phyloP scores from a whole-genome alignment of 2,113 vertebrate genomes.

The Colistium nudipinnis region DNA sequence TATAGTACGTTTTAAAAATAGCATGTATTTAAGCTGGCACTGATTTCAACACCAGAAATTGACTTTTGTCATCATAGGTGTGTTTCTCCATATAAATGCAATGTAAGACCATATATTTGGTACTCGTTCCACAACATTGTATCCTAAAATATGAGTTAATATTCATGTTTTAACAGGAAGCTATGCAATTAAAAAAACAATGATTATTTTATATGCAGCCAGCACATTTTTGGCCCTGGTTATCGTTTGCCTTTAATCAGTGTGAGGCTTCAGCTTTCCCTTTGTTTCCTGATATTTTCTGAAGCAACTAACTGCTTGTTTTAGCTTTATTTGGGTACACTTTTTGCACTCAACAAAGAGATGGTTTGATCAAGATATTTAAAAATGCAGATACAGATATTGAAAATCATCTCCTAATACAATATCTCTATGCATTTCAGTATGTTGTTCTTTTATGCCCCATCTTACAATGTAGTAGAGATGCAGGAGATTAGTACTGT shows the following conservation, averaged over 20 bases:
- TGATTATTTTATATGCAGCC: too few relatives aligned
- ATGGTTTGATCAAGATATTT: constrained; percentile 29
- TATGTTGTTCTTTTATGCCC: constrained; percentile 13
- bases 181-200: too few relatives aligned
- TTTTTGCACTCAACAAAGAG: neutral
- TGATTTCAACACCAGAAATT: constrained; percentile 4
- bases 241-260: too few relatives aligned
- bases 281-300: constrained; percentile 43
- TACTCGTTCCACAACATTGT: too few relatives aligned
- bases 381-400: constrained; percentile 2
- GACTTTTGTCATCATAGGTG: neutral
- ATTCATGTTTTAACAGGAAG: too few relatives aligned
- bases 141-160: too few relatives aligned
- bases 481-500: neutral
- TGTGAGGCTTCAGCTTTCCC: too few relatives aligned
- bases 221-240: too few relatives aligned
- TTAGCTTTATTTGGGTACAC: constrained; percentile 22
- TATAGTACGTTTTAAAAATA: neutral
- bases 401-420: constrained; percentile 7
- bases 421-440: constrained; percentile 11
- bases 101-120: too few relatives aligned
- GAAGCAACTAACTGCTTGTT: constrained; percentile 25
- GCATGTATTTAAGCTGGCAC: neutral
- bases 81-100: too few relatives aligned
- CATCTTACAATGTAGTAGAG: neutral